Percentiles rank a stretch among this genome's conserved stretches.
Evolutionary conservation across 2,888 invertebrate genomes (phyloP).

Genomic region (Drosophila pseudotakahashii): DNA sequence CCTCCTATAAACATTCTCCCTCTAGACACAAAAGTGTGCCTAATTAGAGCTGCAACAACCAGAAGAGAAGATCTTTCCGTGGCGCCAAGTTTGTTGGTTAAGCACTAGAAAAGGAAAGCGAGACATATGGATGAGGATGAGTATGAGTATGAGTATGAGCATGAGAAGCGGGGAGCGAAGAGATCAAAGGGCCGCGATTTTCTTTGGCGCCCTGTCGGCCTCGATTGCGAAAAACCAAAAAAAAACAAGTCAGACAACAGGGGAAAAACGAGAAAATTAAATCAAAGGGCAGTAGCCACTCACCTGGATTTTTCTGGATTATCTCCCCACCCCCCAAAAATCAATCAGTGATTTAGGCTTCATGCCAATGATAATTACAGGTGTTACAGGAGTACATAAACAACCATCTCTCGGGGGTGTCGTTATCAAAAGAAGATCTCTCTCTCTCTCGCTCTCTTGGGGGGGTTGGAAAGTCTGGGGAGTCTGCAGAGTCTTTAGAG

Average conservation of each 20-base stretch:
- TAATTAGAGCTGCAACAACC: constrained; percentile 72
- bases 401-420: constrained; percentile 19
- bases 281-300: constrained; percentile 18
- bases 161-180: constrained; percentile 21
- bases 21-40: constrained; percentile 63
- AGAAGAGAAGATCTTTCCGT: constrained; percentile 47
- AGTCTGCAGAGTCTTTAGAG: constrained; percentile 8
- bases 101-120: constrained; percentile 42
- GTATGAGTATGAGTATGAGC: constrained; percentile 2
- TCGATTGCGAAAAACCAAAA: constrained; percentile 44
- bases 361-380: constrained; percentile 50
- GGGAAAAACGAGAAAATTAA: constrained; percentile 20
- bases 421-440: constrained; percentile 56
- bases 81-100: constrained; percentile 70
- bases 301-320: constrained; percentile 11
- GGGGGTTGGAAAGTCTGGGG: constrained; percentile 11
- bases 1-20: neutral
- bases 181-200: constrained; percentile 48
- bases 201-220: constrained; percentile 40
- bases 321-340: constrained; percentile 38
- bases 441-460: neutral
- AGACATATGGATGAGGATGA: constrained; percentile 12
- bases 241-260: neutral
- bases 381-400: constrained; percentile 56
- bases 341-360: constrained; percentile 56